phyloP scores from a whole-genome alignment of 37 sponge, comb jelly and placozoan genomes.

The Beroe ovata region DNA sequence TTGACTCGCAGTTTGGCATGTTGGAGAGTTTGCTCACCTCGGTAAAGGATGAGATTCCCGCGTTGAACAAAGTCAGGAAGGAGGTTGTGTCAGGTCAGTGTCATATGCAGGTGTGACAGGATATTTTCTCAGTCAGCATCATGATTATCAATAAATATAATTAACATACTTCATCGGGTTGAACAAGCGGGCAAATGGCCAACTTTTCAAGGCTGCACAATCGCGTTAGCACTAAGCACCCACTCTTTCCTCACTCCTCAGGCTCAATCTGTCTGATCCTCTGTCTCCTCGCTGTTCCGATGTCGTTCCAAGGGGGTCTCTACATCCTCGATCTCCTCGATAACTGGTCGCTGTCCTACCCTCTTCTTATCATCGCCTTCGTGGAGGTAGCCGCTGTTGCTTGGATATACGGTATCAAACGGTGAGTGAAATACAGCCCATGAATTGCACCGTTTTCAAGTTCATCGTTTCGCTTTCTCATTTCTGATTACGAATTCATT shows the following conservation, averaged over 20 bases:
- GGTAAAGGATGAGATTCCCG: constrained; percentile 34
- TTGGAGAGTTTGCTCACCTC: constrained; percentile 64
- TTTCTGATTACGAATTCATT: not conserved
- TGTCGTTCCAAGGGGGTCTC: constrained; percentile 83
- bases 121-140: no score
- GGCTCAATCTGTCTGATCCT: constrained; percentile 75
- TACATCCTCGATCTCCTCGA: constrained; percentile 90
- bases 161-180: no score
- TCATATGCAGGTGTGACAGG: not conserved
- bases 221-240: no score
- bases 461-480: not conserved
- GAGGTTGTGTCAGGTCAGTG: constrained; percentile 49
- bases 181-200: no score
- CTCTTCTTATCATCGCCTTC: constrained; percentile 84
- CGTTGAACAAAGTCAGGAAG: constrained; percentile 32
- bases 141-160: no score
- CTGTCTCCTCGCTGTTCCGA: constrained; percentile 78
- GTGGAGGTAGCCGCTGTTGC: constrained; percentile 86
- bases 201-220: no score
- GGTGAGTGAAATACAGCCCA: constrained; percentile 68
- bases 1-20: constrained; percentile 79
- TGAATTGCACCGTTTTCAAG: no score
- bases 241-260: constrained; percentile 13
- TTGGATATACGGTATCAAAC: constrained; percentile 85
- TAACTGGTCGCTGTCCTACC: constrained; percentile 80